Evolutionary conservation across 2,888 invertebrate species (phyloP).

Genomic region (Portevinia maculata): DNA sequence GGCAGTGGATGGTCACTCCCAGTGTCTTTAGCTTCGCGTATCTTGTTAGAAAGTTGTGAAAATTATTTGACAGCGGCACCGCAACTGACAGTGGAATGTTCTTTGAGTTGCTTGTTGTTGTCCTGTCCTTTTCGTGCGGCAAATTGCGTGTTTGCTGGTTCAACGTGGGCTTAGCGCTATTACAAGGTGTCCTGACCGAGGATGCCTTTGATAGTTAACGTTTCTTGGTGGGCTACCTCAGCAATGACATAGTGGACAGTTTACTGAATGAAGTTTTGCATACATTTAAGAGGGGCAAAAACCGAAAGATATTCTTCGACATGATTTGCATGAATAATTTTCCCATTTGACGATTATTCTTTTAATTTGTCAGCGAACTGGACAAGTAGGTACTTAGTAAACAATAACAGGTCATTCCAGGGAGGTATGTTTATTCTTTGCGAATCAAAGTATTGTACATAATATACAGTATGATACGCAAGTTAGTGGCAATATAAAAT

Average conservation of each 20-base stretch:
- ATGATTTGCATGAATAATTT: constrained; percentile 41
- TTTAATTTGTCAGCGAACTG: constrained; percentile 31
- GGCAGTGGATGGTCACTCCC: constrained; percentile 40
- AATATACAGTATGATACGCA: too few relatives aligned
- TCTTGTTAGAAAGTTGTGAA: constrained; percentile 66
- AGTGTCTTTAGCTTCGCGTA: constrained; percentile 39
- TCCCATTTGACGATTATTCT: constrained; percentile 1
- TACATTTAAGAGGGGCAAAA: not conserved
- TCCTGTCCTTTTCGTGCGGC: constrained; percentile 44
- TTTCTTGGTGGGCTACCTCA: constrained; percentile 52
- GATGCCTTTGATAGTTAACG: constrained; percentile 37
- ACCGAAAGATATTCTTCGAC: constrained; percentile 5
- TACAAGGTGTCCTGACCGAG: constrained; percentile 45
- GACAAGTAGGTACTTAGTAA: constrained; percentile 13
- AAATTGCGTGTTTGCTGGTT: constrained; percentile 50
- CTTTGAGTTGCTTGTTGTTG: constrained; percentile 26
- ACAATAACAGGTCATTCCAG: constrained; percentile 15
- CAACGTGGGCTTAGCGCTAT: constrained; percentile 35
- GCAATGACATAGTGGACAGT: constrained; percentile 33
- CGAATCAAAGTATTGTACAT: not conserved
- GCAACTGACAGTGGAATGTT: constrained; percentile 67
- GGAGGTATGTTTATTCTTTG: not conserved
- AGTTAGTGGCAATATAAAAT: too few relatives aligned
- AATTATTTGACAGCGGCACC: constrained; percentile 72
- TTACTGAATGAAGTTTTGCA: constrained; percentile 33